Evolutionary conservation across 30 jellyfish, hydroid and myxozoan species (phyloP).

Genomic region (Aurelia coerulea): DNA sequence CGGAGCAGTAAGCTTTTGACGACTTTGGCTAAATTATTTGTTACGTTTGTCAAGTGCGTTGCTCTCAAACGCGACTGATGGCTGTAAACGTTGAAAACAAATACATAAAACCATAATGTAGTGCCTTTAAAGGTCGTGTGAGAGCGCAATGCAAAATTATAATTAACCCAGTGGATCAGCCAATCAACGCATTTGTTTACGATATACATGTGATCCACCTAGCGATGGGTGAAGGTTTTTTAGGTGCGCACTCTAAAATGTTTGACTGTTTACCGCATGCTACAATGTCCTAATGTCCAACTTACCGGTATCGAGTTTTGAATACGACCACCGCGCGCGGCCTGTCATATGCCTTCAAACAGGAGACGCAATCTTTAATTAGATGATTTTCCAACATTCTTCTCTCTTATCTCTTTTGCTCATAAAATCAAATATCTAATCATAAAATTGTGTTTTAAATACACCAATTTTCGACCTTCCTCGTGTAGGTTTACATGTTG

Average conservation of each 20-base stretch:
- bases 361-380: slow-evolving; percentile 47
- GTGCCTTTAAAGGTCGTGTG: slow-evolving; percentile 66
- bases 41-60: not conserved
- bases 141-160: slow-evolving; percentile 45
- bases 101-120: slow-evolving; percentile 12
- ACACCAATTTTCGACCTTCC: no score
- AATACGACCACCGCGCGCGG: slow-evolving; percentile 73
- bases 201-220: slow-evolving; percentile 76
- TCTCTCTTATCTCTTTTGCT: not conserved
- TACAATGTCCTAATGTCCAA: slow-evolving; percentile 69
- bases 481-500: not conserved
- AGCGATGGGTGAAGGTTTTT: slow-evolving; percentile 78
- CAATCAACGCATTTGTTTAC: slow-evolving; percentile 78
- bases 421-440: no score
- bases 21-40: not conserved
- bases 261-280: slow-evolving; percentile 95
- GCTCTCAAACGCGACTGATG: slow-evolving; percentile 46
- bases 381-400: not conserved
- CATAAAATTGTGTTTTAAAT: no score
- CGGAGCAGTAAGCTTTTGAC: slow-evolving; percentile 1
- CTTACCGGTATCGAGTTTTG: slow-evolving; percentile 51
- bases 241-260: slow-evolving; percentile 59
- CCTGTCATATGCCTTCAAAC: slow-evolving; percentile 36
- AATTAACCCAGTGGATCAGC: slow-evolving; percentile 47
- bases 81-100: slow-evolving; percentile 34